Conservation (phyloP, 2,113 vertebrate species). For the Leuciscus idus region DNA sequence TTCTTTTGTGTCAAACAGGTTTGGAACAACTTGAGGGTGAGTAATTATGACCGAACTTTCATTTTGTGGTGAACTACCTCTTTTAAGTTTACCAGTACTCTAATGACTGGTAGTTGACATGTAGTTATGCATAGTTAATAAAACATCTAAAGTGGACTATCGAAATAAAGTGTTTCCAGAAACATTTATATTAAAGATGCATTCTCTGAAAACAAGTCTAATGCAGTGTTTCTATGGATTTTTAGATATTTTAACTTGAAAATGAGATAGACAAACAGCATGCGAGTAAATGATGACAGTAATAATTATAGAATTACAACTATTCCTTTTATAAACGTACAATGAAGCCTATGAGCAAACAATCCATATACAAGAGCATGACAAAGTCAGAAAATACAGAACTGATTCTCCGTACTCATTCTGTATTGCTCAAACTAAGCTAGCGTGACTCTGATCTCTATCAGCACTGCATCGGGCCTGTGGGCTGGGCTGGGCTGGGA, state of each 20-base stretch:
- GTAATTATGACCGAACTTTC: no score
- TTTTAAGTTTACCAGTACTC: no score
- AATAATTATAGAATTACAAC: not conserved
- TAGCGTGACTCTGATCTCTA: conserved; percentile 40
- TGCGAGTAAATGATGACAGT: not conserved
- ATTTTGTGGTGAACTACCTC: no score
- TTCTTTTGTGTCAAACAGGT: no score
- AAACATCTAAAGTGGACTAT: no score
- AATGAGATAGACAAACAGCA: not conserved
- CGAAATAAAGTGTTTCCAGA: no score
- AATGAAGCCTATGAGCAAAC: not conserved
- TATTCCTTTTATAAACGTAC: not conserved
- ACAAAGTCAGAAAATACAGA: conserved; percentile 20
- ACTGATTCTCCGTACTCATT: conserved; percentile 36
- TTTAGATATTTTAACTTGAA: not conserved
- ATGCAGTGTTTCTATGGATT: not conserved
- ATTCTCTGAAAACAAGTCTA: not conserved
- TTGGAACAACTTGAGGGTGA: no score
- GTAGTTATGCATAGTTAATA: no score
- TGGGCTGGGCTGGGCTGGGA: conserved; percentile 30
- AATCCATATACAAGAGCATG: not conserved
- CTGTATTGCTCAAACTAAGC: conserved; percentile 43
- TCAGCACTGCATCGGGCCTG: conserved; percentile 1
- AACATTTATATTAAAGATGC: not conserved
- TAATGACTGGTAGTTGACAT: no score